These are phyloP conservation scores for Pachydiplax longipennis DNA, from an alignment of 2,888 invertebrate species.

Conservation along the genomic window DNA sequence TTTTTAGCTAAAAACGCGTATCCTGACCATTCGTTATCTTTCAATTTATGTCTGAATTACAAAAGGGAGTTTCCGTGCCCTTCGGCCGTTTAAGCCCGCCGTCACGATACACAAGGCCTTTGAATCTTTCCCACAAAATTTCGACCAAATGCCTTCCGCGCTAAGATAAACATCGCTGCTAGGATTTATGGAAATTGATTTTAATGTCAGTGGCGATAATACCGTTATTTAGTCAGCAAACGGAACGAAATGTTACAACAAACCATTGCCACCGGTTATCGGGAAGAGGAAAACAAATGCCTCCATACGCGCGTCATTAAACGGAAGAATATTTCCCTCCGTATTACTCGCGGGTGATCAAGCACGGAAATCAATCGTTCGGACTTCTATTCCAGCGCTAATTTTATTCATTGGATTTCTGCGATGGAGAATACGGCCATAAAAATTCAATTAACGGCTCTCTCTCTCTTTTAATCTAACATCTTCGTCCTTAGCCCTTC, in stretches of 20 bases:
- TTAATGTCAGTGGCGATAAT: background rate
- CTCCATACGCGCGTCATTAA: background rate
- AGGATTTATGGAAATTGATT: background rate
- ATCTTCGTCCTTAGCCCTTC: background rate
- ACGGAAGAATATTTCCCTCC: background rate
- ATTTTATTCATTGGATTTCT: background rate
- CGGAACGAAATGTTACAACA: background rate
- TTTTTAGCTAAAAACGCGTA: background rate
- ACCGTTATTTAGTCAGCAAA: background rate
- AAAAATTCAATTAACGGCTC: background rate
- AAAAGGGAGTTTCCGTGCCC: background rate
- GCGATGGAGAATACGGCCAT: background rate
- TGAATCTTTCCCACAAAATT: background rate
- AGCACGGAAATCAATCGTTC: background rate
- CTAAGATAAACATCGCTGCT: background rate
- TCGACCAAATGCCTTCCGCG: background rate
- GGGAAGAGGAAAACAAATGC: background rate
- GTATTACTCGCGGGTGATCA: background rate
- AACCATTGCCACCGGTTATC: background rate
- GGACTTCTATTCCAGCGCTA: background rate
- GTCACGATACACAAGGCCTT: background rate
- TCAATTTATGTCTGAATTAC: constrained; percentile 39
- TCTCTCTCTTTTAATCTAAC: background rate
- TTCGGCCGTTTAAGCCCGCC: background rate
- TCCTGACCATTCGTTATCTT: background rate